Percentiles rank a stretch among this genome's conserved stretches.
Evolutionary conservation across 2,113 vertebrate genomes (phyloP).

Genomic region (Dicrurus megarhynchus): DNA sequence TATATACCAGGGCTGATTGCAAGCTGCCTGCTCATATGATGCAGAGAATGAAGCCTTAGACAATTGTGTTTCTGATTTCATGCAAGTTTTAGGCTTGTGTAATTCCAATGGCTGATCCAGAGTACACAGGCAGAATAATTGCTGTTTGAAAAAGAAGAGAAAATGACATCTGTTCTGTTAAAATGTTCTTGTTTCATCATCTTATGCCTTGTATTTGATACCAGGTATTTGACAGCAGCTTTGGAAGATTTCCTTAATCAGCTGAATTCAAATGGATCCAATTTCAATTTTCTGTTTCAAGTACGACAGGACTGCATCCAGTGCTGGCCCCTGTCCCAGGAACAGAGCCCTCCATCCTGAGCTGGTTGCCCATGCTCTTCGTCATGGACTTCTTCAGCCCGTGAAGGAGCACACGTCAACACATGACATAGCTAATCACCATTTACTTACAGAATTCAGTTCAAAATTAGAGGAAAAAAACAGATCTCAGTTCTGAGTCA

Average conservation of each 20-base stretch:
- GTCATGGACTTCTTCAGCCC: not conserved
- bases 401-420: not conserved
- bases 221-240: not conserved
- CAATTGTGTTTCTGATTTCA: constrained; percentile 46
- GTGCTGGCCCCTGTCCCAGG: not conserved
- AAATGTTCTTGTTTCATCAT: not conserved
- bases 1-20: not conserved
- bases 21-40: not conserved
- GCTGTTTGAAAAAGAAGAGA: not conserved
- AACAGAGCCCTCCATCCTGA: not conserved
- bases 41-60: not conserved
- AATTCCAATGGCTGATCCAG: not conserved
- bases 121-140: not conserved
- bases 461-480: not conserved
- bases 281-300: not conserved
- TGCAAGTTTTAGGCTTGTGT: not conserved
- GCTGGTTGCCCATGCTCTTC: not conserved
- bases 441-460: not conserved
- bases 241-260: not conserved
- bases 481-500: not conserved
- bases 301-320: not conserved
- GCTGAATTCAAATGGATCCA: not conserved
- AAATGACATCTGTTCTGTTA: not conserved
- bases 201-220: not conserved
- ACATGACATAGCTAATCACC: not conserved